A percentile compares a stretch with the other conserved stretches of the same genome.
These are phyloP conservation scores for Porites lobata DNA, from an alignment of 92 coral and sea anemone genomes.

Conservation along the genomic window DNA sequence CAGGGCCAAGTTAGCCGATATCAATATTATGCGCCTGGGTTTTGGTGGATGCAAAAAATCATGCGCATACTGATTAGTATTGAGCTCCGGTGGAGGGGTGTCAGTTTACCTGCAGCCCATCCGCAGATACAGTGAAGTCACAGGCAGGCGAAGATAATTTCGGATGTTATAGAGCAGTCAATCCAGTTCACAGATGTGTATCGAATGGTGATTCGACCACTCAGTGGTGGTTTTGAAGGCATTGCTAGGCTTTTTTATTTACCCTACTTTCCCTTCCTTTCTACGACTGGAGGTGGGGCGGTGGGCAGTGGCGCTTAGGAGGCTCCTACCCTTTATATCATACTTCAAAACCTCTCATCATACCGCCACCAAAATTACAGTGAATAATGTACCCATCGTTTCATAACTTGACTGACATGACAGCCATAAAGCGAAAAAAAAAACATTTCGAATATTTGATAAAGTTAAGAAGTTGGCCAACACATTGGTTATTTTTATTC, in stretches of 20 bases:
- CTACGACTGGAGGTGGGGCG: neutral
- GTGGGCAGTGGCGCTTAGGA: neutral
- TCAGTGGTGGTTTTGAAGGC: constrained; percentile 58
- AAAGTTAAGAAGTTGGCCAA: too few species aligned
- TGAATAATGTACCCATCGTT: too few species aligned
- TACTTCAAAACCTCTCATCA: too few species aligned
- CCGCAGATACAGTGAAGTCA: neutral
- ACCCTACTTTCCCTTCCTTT: neutral
- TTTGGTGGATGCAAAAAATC: constrained; percentile 31
- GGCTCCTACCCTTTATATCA: too few species aligned
- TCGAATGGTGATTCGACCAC: constrained; percentile 34
- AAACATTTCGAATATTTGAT: too few species aligned
- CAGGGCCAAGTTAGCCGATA: constrained; percentile 35
- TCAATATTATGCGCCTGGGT: constrained; percentile 17
- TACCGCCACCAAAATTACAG: too few species aligned
- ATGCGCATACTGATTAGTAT: constrained; percentile 23
- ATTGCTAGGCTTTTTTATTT: too few species aligned
- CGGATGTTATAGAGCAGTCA: constrained; percentile 19
- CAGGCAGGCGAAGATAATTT: constrained; percentile 32
- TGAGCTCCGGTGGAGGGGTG: neutral
- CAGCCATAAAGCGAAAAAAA: too few species aligned
- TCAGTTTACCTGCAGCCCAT: neutral
- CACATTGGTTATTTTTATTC: too few species aligned
- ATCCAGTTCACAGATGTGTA: constrained; percentile 43
- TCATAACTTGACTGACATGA: too few species aligned